Conservation (phyloP, 2,797 vertebrate species). For the Sebastes matsubarae region DNA sequence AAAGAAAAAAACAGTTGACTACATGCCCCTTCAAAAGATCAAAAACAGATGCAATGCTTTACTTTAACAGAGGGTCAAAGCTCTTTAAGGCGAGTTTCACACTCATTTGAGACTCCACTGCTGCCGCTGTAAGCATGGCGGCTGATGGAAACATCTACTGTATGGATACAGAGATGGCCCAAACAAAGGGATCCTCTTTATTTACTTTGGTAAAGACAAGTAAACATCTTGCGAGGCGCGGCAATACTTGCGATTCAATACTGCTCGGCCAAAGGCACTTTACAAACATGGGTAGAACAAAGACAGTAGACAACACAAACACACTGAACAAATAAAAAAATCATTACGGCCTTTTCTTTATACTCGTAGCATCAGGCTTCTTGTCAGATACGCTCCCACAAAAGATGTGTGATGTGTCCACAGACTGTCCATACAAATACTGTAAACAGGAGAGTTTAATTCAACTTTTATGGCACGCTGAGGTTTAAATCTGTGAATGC, state of each 20-base stretch:
- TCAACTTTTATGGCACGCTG: not conserved
- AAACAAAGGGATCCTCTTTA: not conserved
- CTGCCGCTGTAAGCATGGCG: not conserved
- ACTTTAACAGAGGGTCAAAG: constrained; percentile 23
- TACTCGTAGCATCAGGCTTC: constrained; percentile 3
- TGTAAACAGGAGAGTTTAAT: constrained; percentile 8
- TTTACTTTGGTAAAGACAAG: constrained; percentile 62
- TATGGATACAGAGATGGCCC: constrained; percentile 6
- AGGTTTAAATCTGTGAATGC: not conserved
- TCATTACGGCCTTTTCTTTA: constrained; percentile 24
- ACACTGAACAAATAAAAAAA: constrained; percentile 24
- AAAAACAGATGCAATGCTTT: constrained; percentile 44
- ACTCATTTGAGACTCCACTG: not conserved
- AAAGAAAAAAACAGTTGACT: constrained; percentile 47
- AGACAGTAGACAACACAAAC: constrained; percentile 37
- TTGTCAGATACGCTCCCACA: constrained; percentile 2
- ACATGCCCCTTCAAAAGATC: constrained; percentile 47
- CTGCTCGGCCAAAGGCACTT: constrained; percentile 65
- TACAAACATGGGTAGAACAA: constrained; percentile 22
- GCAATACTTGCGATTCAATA: constrained; percentile 19
- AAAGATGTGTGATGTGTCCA: constrained; percentile 4
- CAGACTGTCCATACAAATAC: not conserved
- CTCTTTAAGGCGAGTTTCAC: constrained; percentile 10
- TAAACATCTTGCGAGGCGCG: constrained; percentile 42
- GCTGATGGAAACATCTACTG: constrained; percentile 31